A percentile compares a stretch with the other conserved stretches of the same genome.
Evolutionary conservation across 2,797 vertebrate species (phyloP).

Genomic region (Rhinogobio ventralis): DNA sequence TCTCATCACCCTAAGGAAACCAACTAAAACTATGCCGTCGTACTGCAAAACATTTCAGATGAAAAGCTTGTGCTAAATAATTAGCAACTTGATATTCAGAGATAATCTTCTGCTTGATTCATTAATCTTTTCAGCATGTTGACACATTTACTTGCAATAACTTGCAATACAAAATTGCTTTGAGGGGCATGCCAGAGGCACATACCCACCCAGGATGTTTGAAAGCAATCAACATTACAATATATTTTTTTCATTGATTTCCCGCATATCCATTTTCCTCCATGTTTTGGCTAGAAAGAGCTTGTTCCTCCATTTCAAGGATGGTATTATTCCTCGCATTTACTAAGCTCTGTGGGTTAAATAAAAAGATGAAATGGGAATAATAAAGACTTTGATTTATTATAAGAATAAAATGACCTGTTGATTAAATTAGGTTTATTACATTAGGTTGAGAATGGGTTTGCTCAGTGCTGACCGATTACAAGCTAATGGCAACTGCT

Average conservation of each 20-base stretch:
- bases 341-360: constrained; percentile 23
- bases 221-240: constrained; percentile 25
- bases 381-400: constrained; percentile 53
- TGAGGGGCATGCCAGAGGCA: constrained; percentile 9
- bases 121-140: constrained; percentile 10
- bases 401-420: constrained; percentile 48
- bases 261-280: background rate
- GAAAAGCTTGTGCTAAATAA: background rate
- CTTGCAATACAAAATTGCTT: constrained; percentile 11
- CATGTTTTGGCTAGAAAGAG: background rate
- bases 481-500: constrained; percentile 49
- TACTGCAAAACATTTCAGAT: constrained; percentile 1
- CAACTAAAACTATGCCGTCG: background rate
- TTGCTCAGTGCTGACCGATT: constrained; percentile 48
- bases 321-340: constrained; percentile 1
- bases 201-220: constrained; percentile 22
- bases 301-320: constrained; percentile 14
- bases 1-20: constrained; percentile 5
- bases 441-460: constrained; percentile 48
- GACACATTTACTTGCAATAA: constrained; percentile 15
- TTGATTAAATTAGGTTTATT: constrained; percentile 53
- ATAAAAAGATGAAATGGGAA: constrained; percentile 40
- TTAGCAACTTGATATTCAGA: background rate
- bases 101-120: background rate
- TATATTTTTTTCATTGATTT: background rate